Base-by-base conservation (phyloP, 2,888 invertebrate species). In the Bombyx huttoni region DNA sequence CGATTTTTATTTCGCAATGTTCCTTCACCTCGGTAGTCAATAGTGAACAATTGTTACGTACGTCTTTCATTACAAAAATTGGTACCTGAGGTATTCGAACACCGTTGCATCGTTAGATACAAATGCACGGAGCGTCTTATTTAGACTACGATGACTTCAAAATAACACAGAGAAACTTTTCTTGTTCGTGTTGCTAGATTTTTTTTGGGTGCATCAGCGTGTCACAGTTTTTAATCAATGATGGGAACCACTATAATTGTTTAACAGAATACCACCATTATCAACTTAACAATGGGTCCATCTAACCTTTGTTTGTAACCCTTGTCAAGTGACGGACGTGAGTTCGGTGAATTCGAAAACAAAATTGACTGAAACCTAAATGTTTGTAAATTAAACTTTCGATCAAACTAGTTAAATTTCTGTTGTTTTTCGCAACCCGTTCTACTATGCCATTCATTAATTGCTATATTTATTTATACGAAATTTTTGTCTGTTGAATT, bases 321-420 rank as follows among this genome's bases (percentile, higher is more conserved):
- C 51, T 51, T 51, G 51, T 51, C 51, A 51, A 47, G 51, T 51
- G 51, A 51, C 51, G 48, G 45, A 48, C 51, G 45, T 45, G 48
- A 51, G 48, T 48, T 33, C 35, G 14, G 24, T 33, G 40, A 51
- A 51, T 48, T 51, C 13, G 10, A 48, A 52, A 51, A 48, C 51
- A 51, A 51, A 51, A 48, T 51, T 48, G 48, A 40, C 51, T 9
- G 48, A 9, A 51, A 47, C 13, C 35, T 57, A 51, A 55, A 47
- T 51, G 51, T 51, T 45, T 24, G 34, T 48, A 48, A 51, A 45
- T 51, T 48, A 48, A 51, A 51, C 48, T 48, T 48, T 40, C 45
- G 45, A 14, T 35, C 40, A 3, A 51, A 51, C 51, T 51, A 51
- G 51, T 51, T 51, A 48, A 51, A 48, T 45, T 51, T 40, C 40